Base-by-base conservation (phyloP, 2,797 vertebrate species). In the Enteromius fasciolatus region DNA sequence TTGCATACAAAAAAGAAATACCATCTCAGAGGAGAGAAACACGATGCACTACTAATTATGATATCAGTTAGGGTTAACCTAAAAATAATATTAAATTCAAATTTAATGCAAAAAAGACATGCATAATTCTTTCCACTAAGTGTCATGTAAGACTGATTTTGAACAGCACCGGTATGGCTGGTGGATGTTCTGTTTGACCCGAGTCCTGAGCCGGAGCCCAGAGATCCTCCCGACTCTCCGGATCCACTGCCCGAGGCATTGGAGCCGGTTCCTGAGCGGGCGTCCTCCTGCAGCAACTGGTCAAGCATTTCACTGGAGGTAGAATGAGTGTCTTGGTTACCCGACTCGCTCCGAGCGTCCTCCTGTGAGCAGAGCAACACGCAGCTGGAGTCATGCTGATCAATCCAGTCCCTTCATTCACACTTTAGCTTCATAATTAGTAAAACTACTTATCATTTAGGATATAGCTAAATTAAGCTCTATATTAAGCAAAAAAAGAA, bases 161-260 rank as follows among this genome's bases (percentile, higher is more conserved):
- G 1, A 75, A 28, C 10, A 1, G 63, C 89, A 95, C 94, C 94
- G 87, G 95, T 93, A 86, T 91, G 93, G 79, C 92, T 94, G 50
- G 90, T 94, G 73, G 94, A 93, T 14, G 92, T 95, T 84, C 93
- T 88, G 4, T 92, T 94, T 81, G 92, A 95, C 44, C 88, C 91
- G 17, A 89, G 92, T 5, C 90, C 89, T 20, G 94, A 93, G 1
- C 92, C 88, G 2, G 93, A 93, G 28, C 89, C 89, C 46, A 93
- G 87, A 6, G 94, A 95, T 70, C 85, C 90, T 57, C 92, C 90
- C 1, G 92, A 92, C 84, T 94, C 93, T 33, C 93, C 94, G 31
- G 93, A 93, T 67, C 93, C 92, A 2, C 92, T 94, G 78, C 94
- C 95, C 7, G 95, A 94, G 0, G 92, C 92, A 18, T 94, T 94